Conservation (phyloP, 2,888 invertebrate genomes). For the Panzeria rudis region DNA sequence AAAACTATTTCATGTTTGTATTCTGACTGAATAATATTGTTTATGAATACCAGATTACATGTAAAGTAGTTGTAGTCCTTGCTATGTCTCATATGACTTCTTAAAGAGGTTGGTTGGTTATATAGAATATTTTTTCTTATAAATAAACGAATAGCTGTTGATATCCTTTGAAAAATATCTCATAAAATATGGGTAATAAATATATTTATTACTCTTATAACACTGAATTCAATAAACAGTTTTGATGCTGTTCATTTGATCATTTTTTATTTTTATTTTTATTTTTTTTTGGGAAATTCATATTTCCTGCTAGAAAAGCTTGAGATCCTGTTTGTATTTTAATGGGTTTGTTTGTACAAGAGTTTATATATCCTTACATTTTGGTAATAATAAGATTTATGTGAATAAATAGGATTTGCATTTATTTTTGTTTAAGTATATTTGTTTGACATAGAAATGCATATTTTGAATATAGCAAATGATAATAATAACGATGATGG, state of each 20-base stretch:
- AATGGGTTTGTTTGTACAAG: not conserved
- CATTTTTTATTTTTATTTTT: not conserved
- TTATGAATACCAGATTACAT: slow-evolving; percentile 72
- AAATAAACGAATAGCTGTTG: slow-evolving; percentile 74
- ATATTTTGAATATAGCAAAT: not conserved
- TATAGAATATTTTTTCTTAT: not conserved
- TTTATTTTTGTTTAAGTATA: slow-evolving; percentile 18
- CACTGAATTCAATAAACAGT: slow-evolving; percentile 66
- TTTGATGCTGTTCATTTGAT: slow-evolving; percentile 24
- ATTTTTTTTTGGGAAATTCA: slow-evolving; percentile 7
- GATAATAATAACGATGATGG: not conserved
- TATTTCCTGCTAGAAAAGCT: slow-evolving; percentile 43
- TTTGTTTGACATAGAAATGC: not conserved
- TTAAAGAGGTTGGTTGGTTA: not conserved
- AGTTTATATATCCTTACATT: slow-evolving; percentile 23
- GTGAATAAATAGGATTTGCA: slow-evolving; percentile 34
- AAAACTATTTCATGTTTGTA: slow-evolving; percentile 65
- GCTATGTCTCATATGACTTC: slow-evolving; percentile 37
- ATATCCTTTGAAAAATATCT: slow-evolving; percentile 73
- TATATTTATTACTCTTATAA: slow-evolving; percentile 77
- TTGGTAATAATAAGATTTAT: slow-evolving; percentile 20
- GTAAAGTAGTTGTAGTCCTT: slow-evolving; percentile 69
- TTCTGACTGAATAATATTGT: slow-evolving; percentile 63
- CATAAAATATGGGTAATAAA: slow-evolving; percentile 81
- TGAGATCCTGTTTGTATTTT: slow-evolving; percentile 11